Base-by-base conservation (phyloP, 2,113 vertebrate genomes). In the Xenus cinereus region DNA sequence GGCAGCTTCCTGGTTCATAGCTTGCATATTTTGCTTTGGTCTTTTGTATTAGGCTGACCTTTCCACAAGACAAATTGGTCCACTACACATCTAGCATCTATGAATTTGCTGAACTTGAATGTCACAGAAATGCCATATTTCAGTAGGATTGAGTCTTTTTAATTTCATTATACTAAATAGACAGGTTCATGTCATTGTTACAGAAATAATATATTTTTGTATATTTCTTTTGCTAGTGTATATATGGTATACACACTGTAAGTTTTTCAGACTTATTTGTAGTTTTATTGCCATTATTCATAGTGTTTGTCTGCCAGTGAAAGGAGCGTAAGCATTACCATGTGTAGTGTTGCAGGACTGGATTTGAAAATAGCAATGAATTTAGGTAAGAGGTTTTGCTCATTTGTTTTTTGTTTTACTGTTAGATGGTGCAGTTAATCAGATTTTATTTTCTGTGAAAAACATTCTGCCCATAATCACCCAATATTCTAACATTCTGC, bases 221-320 rank as follows among this genome's bases (percentile, higher is more conserved):
- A 4, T 19, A 33, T 51, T 37, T 73, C 53, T 91, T 88, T 84
- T 80, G 19, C 8, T 15, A 74, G 7, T 53, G 6, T 6, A 43
- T 51, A n/a, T 17, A n/a, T 45, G 4, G 3, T 39, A 30, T 14
- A 22, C 3, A 68, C 1, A 26, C 1, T 0, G 1, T 32, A 50
- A 50, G 2, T 15, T 81, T 83, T 81, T 95, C 62, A 33, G 15
- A 62, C 9, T 51, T 72, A 28, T 30, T 83, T 63, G 9, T 63
- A 4, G 7, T 10, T 88, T 88, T 69, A 39, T 45, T 54, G 10
- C 0, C n/a, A 3, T 12, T 37, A 37, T 43, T 50, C 13, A 37
- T 12, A 45, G 32, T 33, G 6, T 94, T 84, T 35, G 3, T n/a
- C 45, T 53, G 9, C 14, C 30, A 26, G 5, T 12, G 8, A 85